A percentile compares a stretch with the other conserved stretches of the same genome.
These are phyloP conservation scores for Scelioninae gen. 2 DNA, from an alignment of 2,888 invertebrate species.

Conservation along the genomic window DNA sequence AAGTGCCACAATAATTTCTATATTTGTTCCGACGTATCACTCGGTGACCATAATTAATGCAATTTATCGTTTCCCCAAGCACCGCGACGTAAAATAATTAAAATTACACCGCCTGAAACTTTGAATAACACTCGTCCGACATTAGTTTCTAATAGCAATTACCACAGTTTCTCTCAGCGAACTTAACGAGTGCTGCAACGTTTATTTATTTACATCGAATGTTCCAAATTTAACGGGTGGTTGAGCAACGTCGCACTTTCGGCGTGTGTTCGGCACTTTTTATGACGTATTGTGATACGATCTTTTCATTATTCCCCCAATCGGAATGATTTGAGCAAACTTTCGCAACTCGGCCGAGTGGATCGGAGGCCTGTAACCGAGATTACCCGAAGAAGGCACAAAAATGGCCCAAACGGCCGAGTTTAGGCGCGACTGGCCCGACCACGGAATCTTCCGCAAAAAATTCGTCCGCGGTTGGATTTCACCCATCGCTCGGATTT, in stretches of 20 bases:
- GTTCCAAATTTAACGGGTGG: conserved; percentile 41
- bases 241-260: conserved; percentile 34
- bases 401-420: conserved; percentile 21
- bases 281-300: conserved; percentile 11
- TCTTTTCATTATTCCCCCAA: conserved; percentile 2
- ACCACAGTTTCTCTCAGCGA: conserved; percentile 50
- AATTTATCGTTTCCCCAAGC: background rate
- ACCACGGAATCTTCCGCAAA: conserved; percentile 7
- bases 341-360: conserved; percentile 26
- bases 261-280: conserved; percentile 20
- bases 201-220: conserved; percentile 31
- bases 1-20: no score
- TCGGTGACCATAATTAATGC: background rate
- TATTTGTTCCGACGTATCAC: background rate
- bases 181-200: conserved; percentile 35
- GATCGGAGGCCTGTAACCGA: conserved; percentile 26
- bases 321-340: conserved; percentile 20
- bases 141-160: conserved; percentile 55
- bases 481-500: conserved; percentile 19
- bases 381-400: background rate
- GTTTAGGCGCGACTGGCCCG: no score
- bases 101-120: conserved; percentile 24
- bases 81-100: conserved; percentile 2
- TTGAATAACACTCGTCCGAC: conserved; percentile 22
- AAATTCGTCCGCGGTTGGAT: background rate